Percentiles rank a stretch among this genome's conserved stretches.
Conservation (phyloP, 2,888 invertebrate species). For the Nasonia oneida region DNA sequence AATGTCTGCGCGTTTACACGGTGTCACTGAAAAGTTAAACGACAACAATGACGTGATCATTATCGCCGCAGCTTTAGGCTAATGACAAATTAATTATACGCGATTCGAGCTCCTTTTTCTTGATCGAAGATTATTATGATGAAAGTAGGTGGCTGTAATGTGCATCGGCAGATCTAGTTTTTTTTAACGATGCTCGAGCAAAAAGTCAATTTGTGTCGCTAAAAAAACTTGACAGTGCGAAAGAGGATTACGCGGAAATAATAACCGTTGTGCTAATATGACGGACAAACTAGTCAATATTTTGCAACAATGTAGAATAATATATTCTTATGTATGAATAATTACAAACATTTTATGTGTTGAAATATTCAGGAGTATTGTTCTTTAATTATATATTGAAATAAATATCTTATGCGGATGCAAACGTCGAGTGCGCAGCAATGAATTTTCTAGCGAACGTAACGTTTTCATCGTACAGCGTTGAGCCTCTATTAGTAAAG, state of each 20-base stretch:
- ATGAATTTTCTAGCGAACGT: background rate
- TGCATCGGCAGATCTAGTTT: background rate
- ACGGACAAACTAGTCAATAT: background rate
- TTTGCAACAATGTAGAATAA: background rate
- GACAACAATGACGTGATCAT: conserved; percentile 30
- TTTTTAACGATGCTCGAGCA: background rate
- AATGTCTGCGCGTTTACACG: background rate
- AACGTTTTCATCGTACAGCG: conserved; percentile 32
- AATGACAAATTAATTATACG: conserved; percentile 55
- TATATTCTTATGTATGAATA: background rate
- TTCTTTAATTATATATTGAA: background rate
- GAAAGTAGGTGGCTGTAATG: background rate
- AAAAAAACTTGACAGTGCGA: background rate
- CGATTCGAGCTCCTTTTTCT: conserved; percentile 19
- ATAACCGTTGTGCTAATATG: background rate
- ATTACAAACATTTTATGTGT: background rate
- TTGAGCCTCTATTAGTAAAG: background rate
- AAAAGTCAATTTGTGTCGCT: background rate
- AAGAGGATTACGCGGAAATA: conserved; percentile 3
- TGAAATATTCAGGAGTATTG: background rate
- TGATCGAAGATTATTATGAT: background rate
- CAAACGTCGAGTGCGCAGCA: background rate
- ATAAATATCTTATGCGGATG: background rate
- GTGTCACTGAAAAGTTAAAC: conserved; percentile 39
- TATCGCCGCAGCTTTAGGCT: conserved; percentile 9